Conservation (phyloP, 2,888 invertebrate genomes). For the Brassicogethes aeneus region DNA sequence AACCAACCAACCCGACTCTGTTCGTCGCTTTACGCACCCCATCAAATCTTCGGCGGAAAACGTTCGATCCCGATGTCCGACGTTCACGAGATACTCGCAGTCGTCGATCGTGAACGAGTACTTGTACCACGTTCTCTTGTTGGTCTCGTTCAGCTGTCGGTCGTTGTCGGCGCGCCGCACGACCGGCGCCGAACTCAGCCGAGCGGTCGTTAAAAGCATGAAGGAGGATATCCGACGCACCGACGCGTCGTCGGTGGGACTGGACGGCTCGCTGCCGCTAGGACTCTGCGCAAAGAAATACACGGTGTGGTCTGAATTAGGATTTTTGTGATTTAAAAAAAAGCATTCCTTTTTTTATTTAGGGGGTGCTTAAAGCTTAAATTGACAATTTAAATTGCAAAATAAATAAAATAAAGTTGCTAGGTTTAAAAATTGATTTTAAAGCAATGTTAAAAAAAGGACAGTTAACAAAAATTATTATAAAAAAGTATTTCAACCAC, state of each 20-base stretch:
- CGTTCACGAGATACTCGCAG: conserved; percentile 45
- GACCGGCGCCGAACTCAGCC: conserved; percentile 25
- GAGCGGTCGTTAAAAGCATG: conserved; percentile 46
- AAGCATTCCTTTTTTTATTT: no score
- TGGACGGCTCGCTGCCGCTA: conserved; percentile 38
- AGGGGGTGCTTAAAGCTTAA: no score
- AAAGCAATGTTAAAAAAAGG: no score
- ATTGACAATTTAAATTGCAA: no score
- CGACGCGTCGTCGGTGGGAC: conserved; percentile 44
- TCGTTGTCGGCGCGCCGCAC: no score
- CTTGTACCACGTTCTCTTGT: conserved; percentile 52
- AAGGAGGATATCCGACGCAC: conserved; percentile 52
- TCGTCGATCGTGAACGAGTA: conserved; percentile 46
- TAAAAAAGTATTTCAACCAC: no score
- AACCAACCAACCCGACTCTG: no score
- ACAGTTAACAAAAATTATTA: no score
- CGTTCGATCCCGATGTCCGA: conserved; percentile 51
- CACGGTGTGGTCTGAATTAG: conserved; percentile 3
- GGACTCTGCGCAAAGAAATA: conserved; percentile 32
- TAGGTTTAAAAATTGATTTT: no score
- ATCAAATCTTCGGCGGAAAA: conserved; percentile 63
- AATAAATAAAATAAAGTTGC: no score
- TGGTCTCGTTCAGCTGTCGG: conserved; percentile 32
- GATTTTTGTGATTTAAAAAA: neutral
- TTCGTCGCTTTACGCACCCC: no score